A percentile compares a stretch with the other conserved stretches of the same genome.
Conservation (phyloP, 2,797 vertebrate species). For the Echiichthys vipera region DNA sequence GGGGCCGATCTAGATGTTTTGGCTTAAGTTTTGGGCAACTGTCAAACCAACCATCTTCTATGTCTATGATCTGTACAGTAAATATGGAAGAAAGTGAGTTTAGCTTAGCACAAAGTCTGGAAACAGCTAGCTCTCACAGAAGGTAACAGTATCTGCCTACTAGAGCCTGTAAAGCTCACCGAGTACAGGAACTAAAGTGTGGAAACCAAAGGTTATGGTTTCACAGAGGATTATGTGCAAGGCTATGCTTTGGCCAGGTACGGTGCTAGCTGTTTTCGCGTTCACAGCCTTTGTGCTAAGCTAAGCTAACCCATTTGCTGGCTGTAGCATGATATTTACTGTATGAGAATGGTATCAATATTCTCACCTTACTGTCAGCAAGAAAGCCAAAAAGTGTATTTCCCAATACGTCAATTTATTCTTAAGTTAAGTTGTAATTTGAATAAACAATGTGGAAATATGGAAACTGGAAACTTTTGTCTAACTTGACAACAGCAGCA, state of each 20-base stretch:
- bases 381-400: background rate
- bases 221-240: background rate
- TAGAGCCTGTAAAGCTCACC: background rate
- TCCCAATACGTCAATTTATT: background rate
- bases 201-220: background rate
- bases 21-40: too few relatives aligned
- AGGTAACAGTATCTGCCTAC: background rate
- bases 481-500: slow-evolving; percentile 38
- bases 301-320: background rate
- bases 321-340: background rate
- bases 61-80: background rate
- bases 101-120: background rate
- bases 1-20: too few relatives aligned
- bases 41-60: too few relatives aligned
- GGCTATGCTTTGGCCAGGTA: background rate
- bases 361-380: background rate
- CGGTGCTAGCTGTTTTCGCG: background rate
- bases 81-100: background rate
- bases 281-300: background rate
- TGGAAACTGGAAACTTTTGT: slow-evolving; percentile 6
- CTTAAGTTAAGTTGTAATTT: background rate
- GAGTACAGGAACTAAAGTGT: background rate
- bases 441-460: background rate
- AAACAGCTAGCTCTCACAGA: background rate
- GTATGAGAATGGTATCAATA: background rate